phyloP scores from a whole-genome alignment of 2,113 vertebrate genomes.

The Pygathrix nemaeus region DNA sequence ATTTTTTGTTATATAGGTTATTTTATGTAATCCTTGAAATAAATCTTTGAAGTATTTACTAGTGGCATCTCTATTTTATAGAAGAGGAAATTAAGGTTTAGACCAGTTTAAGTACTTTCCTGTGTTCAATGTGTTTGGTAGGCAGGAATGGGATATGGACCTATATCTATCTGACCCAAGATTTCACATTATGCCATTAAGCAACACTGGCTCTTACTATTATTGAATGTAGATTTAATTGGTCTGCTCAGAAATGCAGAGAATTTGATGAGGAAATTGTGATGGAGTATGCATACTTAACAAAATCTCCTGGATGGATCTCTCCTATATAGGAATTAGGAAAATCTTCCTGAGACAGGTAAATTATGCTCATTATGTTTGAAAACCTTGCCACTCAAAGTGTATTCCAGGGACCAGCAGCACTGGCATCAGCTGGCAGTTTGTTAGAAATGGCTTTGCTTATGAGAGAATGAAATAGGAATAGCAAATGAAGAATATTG shows the following conservation, averaged over 20 bases:
- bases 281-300: background rate
- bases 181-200: background rate
- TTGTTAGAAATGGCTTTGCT: constrained; percentile 43
- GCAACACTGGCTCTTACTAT: background rate
- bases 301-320: no score
- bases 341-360: no score
- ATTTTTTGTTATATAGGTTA: background rate
- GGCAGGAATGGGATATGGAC: background rate
- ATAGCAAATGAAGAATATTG: constrained; percentile 8
- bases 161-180: background rate
- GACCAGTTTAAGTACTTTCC: background rate
- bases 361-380: background rate
- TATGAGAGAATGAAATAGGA: constrained; percentile 40
- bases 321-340: no score
- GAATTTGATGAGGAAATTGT: constrained; percentile 30
- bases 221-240: background rate
- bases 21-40: background rate
- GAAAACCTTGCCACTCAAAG: background rate
- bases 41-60: background rate
- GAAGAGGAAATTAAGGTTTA: background rate
- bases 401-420: background rate
- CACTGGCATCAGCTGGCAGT: background rate
- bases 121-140: background rate
- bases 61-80: constrained; percentile 5
- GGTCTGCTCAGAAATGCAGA: background rate